Conservation (phyloP, 1,140 invertebrate genomes). For the Atta cephalotes region DNA sequence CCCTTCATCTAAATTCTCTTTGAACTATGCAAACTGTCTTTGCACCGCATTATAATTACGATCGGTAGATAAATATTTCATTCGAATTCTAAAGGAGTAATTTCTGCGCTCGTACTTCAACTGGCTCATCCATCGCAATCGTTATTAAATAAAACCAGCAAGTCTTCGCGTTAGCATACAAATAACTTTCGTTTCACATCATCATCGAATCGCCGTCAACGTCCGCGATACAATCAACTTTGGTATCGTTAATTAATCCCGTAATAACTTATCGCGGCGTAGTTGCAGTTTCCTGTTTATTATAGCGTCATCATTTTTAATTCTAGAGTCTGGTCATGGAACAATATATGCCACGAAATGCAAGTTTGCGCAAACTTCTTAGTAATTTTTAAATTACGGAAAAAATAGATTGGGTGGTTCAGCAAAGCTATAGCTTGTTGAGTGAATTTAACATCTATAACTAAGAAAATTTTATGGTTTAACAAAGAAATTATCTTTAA, state of each 20-base stretch:
- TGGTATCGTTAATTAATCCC: constrained; percentile 44
- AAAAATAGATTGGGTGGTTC: too few species aligned
- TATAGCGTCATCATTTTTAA: constrained; percentile 40
- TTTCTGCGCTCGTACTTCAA: not conserved
- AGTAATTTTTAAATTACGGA: not conserved
- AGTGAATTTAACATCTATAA: too few species aligned
- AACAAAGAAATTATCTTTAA: too few species aligned
- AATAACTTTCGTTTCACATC: constrained; percentile 46
- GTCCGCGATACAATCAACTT: constrained; percentile 45
- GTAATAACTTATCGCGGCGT: constrained; percentile 14
- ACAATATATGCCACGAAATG: not conserved
- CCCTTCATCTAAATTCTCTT: constrained; percentile 25
- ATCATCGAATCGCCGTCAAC: constrained; percentile 38
- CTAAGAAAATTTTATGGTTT: too few species aligned
- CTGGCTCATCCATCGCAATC: not conserved
- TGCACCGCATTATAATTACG: constrained; percentile 27
- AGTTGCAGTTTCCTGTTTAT: constrained; percentile 45
- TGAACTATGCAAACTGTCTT: constrained; percentile 29
- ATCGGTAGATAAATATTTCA: constrained; percentile 34
- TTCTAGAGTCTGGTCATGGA: constrained; percentile 7
- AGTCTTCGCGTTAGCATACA: constrained; percentile 21
- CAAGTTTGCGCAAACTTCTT: not conserved
- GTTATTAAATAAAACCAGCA: constrained; percentile 32
- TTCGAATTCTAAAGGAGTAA: constrained; percentile 37
- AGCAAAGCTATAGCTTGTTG: too few species aligned